Conservation (phyloP, 2,113 vertebrate genomes). For the Otocyon megalotis region DNA sequence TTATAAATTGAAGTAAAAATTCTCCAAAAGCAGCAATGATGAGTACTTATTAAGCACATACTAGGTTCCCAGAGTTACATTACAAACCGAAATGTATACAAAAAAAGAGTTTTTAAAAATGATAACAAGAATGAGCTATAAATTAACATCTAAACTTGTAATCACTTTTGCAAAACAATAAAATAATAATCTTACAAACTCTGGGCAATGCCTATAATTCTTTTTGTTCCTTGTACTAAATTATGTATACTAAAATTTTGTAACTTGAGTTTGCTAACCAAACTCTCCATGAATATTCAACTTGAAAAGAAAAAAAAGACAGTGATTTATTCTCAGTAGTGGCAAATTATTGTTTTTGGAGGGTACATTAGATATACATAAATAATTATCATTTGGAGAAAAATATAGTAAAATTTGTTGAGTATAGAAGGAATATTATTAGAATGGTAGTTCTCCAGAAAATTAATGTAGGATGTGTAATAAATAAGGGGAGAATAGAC, state of each 20-base stretch:
- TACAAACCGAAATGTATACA: conserved; percentile 1
- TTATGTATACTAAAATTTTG: conserved; percentile 45
- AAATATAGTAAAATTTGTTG: conserved; percentile 57
- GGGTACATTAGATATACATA: conserved; percentile 44
- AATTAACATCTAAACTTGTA: conserved; percentile 49
- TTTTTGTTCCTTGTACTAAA: conserved; percentile 58
- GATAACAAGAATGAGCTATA: conserved; percentile 19
- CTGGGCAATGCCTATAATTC: conserved; percentile 36
- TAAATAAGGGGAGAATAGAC: conserved; percentile 2
- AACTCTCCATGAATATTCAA: conserved; percentile 61
- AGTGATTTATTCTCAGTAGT: not conserved
- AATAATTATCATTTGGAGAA: conserved; percentile 58
- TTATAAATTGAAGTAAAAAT: conserved; percentile 30
- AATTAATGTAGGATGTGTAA: not conserved
- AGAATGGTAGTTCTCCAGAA: not conserved
- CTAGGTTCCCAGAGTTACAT: not conserved
- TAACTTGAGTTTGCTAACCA: conserved; percentile 59
- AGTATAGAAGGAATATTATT: conserved; percentile 23
- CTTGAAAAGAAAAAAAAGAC: conserved; percentile 47
- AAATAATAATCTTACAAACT: conserved; percentile 51
- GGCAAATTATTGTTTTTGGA: conserved; percentile 65
- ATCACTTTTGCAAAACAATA: conserved; percentile 41
- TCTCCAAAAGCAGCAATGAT: not conserved
- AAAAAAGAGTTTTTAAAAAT: not conserved
- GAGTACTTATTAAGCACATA: conserved; percentile 32